Evolutionary conservation across 2,888 invertebrate species (phyloP).

Genomic region (Agriopis leucophaearia): DNA sequence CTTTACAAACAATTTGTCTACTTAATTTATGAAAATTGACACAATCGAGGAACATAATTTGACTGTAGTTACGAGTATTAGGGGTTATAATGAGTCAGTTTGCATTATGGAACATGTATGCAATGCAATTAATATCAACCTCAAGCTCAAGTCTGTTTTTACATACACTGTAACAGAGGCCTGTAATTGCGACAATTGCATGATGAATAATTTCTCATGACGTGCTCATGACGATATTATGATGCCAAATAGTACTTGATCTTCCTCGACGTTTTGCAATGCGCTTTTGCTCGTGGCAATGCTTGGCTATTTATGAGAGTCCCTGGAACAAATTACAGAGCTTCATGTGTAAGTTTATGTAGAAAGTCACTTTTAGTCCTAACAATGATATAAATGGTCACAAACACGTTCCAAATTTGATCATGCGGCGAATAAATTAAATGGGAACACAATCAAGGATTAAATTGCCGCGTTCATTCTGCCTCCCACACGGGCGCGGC

Average conservation of each 20-base stretch:
- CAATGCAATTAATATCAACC: constrained; percentile 49
- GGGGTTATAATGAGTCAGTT: constrained; percentile 57
- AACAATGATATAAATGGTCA: constrained; percentile 78
- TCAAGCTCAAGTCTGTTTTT: constrained; percentile 51
- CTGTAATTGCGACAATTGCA: constrained; percentile 56
- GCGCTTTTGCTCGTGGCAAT: too few relatives aligned
- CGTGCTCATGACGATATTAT: too few relatives aligned
- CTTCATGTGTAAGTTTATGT: constrained; percentile 53
- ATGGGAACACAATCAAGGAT: constrained; percentile 84
- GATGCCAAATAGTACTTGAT: too few relatives aligned
- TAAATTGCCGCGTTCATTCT: constrained; percentile 83
- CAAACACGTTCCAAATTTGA: constrained; percentile 83
- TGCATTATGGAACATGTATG: constrained; percentile 46
- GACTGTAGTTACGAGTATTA: constrained; percentile 50
- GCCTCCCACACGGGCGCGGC: constrained; percentile 74
- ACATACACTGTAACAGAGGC: constrained; percentile 44
- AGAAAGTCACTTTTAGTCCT: constrained; percentile 54
- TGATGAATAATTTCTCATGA: too few relatives aligned
- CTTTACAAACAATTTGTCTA: constrained; percentile 56
- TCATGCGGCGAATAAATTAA: constrained; percentile 83
- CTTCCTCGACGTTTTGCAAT: too few relatives aligned
- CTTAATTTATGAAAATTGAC: constrained; percentile 56
- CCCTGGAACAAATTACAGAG: constrained; percentile 37
- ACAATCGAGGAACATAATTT: constrained; percentile 48
- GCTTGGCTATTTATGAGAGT: constrained; percentile 31